Conservation (phyloP, 2,113 vertebrate species). For the Clarias magur region DNA sequence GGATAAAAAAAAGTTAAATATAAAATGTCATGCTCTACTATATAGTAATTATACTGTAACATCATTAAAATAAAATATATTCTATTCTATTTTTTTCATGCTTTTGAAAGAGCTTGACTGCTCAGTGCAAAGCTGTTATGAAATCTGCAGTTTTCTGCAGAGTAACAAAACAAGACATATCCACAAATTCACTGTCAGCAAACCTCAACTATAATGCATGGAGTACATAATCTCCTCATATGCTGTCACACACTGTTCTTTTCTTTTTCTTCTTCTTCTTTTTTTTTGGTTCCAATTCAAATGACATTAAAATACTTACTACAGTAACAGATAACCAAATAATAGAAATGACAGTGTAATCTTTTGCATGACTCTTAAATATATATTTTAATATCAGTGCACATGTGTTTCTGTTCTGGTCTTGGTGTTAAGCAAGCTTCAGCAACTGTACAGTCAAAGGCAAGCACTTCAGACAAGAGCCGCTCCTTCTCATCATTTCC, state of each 20-base stretch:
- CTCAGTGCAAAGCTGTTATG: too few species aligned
- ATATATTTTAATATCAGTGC: background rate
- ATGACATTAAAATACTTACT: background rate
- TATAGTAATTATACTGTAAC: too few species aligned
- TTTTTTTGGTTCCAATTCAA: background rate
- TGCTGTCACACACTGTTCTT: background rate
- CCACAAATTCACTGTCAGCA: background rate
- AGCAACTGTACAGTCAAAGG: background rate
- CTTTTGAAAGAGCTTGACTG: too few species aligned
- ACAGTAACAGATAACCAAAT: background rate
- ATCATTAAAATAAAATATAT: too few species aligned
- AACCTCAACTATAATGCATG: background rate
- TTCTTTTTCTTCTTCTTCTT: too few species aligned
- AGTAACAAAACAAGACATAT: background rate
- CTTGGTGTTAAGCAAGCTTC: background rate
- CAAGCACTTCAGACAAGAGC: conserved; percentile 18
- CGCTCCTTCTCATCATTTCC: conserved; percentile 51
- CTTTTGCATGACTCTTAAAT: background rate
- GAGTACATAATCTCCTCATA: background rate
- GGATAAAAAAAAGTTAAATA: too few species aligned
- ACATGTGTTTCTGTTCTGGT: background rate
- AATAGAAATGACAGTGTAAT: background rate
- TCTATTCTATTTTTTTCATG: too few species aligned
- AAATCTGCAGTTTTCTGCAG: too few species aligned
- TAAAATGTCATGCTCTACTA: too few species aligned